phyloP scores from a whole-genome alignment of 1,140 invertebrate genomes.

The Drosophila mayri region DNA sequence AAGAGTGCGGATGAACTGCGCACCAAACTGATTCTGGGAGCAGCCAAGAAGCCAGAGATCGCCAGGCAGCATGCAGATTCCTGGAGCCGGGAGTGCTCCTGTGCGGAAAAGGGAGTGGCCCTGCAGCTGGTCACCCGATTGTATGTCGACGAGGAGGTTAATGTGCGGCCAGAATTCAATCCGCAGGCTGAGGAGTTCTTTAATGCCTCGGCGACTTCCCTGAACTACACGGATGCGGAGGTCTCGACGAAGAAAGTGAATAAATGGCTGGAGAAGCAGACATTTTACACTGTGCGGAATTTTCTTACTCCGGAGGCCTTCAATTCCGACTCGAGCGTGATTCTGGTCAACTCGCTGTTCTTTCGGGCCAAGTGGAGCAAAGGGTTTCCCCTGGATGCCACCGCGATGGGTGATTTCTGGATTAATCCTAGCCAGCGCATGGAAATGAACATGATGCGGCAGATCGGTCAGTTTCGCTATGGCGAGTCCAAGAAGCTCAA shows the following conservation, averaged over 20 bases:
- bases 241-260: slow-evolving; percentile 87
- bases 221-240: slow-evolving; percentile 85
- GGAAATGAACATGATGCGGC: slow-evolving; percentile 66
- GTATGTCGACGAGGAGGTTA: slow-evolving; percentile 50
- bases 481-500: slow-evolving; percentile 84
- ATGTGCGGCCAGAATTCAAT: slow-evolving; percentile 54
- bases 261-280: slow-evolving; percentile 87
- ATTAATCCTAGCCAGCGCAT: slow-evolving; percentile 52
- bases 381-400: slow-evolving; percentile 85
- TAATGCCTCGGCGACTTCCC: slow-evolving; percentile 81
- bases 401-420: slow-evolving; percentile 66
- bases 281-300: slow-evolving; percentile 88
- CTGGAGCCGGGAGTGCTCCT: slow-evolving; percentile 51
- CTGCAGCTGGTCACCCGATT: slow-evolving; percentile 61
- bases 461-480: slow-evolving; percentile 85
- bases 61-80: slow-evolving; percentile 57
- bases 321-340: slow-evolving; percentile 80
- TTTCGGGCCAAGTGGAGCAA: slow-evolving; percentile 89
- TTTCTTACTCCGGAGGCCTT: slow-evolving; percentile 85
- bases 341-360: slow-evolving; percentile 88
- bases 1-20: slow-evolving; percentile 56
- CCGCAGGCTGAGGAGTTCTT: slow-evolving; percentile 58
- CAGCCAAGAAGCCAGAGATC: slow-evolving; percentile 45
- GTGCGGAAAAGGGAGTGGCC: slow-evolving; percentile 24
- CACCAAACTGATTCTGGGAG: slow-evolving; percentile 39